Evolutionary conservation across 2,113 vertebrate species (phyloP).

Genomic region (Cacatua alba): DNA sequence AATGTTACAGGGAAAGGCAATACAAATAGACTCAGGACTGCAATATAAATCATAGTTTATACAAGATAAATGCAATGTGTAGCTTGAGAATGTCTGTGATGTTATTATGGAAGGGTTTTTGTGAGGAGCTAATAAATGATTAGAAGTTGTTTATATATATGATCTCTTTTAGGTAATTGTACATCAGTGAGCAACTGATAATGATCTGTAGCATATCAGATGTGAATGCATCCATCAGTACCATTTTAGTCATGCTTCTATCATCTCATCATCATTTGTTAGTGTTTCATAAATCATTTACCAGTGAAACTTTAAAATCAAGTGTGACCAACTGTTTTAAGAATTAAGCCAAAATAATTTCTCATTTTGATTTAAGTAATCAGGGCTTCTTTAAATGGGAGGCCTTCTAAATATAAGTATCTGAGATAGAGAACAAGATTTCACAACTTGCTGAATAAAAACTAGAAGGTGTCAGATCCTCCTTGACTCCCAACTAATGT

Average conservation of each 20-base stretch:
- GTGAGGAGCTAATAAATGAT: neutral
- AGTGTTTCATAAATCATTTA: neutral
- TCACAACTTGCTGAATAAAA: neutral
- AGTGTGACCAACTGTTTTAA: neutral
- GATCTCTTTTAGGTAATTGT: neutral
- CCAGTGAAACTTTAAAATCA: neutral
- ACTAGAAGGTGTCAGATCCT: neutral
- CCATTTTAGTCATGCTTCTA: neutral
- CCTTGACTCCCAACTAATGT: neutral
- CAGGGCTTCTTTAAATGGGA: neutral
- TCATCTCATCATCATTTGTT: neutral
- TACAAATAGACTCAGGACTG: neutral
- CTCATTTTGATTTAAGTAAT: neutral
- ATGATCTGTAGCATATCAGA: neutral
- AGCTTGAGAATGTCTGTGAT: neutral
- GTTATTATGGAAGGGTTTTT: neutral
- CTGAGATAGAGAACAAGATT: neutral
- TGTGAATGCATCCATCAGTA: neutral
- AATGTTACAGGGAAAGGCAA: neutral
- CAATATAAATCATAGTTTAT: neutral
- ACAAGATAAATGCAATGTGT: neutral
- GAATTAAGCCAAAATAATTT: neutral
- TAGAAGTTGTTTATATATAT: neutral
- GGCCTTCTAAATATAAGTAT: neutral
- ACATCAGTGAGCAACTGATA: neutral